Percentiles rank a stretch among this genome's conserved stretches.
phyloP scores from a whole-genome alignment of 2,888 invertebrate species.

The Bedellia somnulentella region DNA sequence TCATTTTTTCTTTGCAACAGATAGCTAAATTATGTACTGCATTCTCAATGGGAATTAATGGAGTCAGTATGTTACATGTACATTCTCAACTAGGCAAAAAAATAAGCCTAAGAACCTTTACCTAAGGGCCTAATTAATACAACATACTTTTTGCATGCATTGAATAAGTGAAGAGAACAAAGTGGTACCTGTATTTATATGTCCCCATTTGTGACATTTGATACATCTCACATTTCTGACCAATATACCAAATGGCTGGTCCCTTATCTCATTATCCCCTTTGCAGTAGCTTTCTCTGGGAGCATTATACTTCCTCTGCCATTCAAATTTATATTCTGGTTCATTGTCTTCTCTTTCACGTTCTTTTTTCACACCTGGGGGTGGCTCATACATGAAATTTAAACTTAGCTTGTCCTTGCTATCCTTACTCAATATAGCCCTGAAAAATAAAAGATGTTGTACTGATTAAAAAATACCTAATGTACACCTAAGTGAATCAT shows the following conservation, averaged over 20 bases:
- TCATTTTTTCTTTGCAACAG: no score
- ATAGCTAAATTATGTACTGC: no score
- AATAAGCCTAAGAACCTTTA: no score
- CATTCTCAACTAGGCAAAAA: no score
- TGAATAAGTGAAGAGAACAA: no score
- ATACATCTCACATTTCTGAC: constrained; percentile 97
- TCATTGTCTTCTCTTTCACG: constrained; percentile 90
- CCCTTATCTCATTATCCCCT: constrained; percentile 94
- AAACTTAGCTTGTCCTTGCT: constrained; percentile 98
- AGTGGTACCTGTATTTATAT: constrained; percentile 89
- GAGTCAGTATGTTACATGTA: no score
- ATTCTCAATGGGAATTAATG: no score
- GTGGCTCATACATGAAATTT: constrained; percentile 99
- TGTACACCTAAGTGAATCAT: neutral
- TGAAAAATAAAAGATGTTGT: constrained; percentile 25
- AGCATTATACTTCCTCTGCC: constrained; percentile 99
- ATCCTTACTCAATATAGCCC: constrained; percentile 95
- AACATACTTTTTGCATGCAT: no score
- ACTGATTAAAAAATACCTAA: neutral
- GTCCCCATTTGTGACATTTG: constrained; percentile 99
- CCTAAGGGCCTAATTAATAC: no score
- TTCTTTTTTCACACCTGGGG: constrained; percentile 93
- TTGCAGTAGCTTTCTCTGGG: constrained; percentile 98
- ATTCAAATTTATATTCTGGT: constrained; percentile 98
- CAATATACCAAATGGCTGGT: constrained; percentile 98